These are phyloP conservation scores for Tapirus terrestris DNA, from an alignment of 2,113 vertebrate species.

Conservation along the genomic window DNA sequence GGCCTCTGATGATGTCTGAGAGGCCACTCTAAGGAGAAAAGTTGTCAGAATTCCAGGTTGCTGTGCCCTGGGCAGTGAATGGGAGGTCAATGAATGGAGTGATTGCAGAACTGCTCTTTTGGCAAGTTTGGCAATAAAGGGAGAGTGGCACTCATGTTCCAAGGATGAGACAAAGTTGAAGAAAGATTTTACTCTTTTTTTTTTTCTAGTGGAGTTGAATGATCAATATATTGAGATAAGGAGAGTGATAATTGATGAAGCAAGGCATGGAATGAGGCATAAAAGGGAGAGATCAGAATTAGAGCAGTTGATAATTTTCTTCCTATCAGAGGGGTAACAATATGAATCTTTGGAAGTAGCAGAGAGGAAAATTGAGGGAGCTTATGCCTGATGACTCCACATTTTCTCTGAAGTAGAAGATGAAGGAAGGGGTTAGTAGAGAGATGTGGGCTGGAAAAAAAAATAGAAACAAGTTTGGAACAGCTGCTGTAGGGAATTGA, in stretches of 20 bases:
- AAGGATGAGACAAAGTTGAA: conserved; percentile 38
- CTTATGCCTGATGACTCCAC: not conserved
- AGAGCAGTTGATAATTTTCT: not conserved
- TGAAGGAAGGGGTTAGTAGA: not conserved
- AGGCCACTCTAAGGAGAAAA: not conserved
- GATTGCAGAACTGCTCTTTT: not conserved
- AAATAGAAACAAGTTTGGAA: not conserved
- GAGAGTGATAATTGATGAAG: conserved; percentile 8
- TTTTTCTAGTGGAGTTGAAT: not conserved
- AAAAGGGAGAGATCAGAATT: conserved; percentile 22
- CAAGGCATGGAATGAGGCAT: conserved; percentile 52
- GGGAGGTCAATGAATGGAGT: not conserved
- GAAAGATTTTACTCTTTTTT: not conserved
- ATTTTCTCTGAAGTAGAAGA: conserved; percentile 18
- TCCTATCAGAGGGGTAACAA: conserved; percentile 36
- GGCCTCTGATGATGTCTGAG: not conserved
- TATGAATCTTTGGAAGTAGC: conserved; percentile 1
- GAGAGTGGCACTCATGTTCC: not conserved
- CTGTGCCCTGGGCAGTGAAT: not conserved
- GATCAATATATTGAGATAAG: conserved; percentile 18
- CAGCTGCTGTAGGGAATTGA: not conserved
- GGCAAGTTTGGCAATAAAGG: not conserved
- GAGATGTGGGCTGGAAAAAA: not conserved
- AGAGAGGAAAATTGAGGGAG: conserved; percentile 57
- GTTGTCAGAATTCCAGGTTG: not conserved